Conservation (phyloP, 2,797 vertebrate species). For the Ispidina lecontei region DNA sequence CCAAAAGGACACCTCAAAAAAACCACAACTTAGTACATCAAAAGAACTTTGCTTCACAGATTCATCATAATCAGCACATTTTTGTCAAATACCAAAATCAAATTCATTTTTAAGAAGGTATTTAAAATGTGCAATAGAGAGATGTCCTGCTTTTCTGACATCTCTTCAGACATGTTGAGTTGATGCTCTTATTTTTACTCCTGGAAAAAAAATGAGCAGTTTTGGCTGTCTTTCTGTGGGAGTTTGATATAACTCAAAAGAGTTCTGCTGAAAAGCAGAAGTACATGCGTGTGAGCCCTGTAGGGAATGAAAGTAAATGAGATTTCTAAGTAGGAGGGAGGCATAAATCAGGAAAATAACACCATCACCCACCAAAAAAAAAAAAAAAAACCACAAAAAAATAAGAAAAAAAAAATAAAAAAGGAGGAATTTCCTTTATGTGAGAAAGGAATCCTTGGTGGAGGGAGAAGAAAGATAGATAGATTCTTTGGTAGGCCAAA, state of each 20-base stretch:
- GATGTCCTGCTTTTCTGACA: background rate
- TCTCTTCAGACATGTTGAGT: background rate
- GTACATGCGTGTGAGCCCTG: background rate
- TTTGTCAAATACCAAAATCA: background rate
- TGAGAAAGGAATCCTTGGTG: background rate
- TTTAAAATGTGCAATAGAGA: background rate
- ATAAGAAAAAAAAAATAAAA: too few relatives aligned
- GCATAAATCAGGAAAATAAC: background rate
- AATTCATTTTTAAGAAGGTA: background rate
- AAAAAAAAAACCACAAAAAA: background rate
- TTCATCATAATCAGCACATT: background rate
- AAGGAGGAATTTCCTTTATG: background rate
- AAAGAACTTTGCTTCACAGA: background rate
- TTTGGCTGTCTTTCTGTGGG: background rate
- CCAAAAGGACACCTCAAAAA: background rate
- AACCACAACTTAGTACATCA: background rate
- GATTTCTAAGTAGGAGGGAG: background rate
- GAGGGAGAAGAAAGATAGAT: background rate
- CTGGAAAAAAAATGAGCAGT: background rate
- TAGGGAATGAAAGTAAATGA: background rate
- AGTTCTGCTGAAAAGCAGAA: background rate
- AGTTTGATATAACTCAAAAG: background rate
- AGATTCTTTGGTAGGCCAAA: background rate
- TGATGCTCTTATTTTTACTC: background rate
- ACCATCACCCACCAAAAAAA: too few relatives aligned